These are phyloP conservation scores for Hermodice carunculata DNA, from an alignment of 2,888 invertebrate species.

Conservation along the genomic window DNA sequence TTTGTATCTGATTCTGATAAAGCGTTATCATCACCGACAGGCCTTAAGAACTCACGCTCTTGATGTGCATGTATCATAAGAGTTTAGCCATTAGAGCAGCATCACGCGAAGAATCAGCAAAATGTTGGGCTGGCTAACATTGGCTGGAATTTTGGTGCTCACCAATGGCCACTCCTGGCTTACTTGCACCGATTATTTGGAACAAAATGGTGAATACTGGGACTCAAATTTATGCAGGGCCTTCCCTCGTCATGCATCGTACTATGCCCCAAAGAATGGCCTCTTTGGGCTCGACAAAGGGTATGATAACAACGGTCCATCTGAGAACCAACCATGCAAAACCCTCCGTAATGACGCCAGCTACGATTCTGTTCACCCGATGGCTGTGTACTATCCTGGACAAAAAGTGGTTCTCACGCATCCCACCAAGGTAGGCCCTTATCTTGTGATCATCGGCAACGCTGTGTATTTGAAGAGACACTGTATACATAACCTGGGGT, in stretches of 20 bases:
- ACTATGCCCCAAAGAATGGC: too few relatives aligned
- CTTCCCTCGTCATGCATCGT: constrained; percentile 11
- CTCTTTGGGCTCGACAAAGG: constrained; percentile 30
- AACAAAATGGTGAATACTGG: constrained; percentile 9
- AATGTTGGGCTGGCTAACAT: neutral
- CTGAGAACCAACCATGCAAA: constrained; percentile 17
- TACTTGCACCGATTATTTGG: constrained; percentile 20
- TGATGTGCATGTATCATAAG: too few relatives aligned
- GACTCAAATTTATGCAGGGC: constrained; percentile 1
- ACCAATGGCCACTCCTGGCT: constrained; percentile 12
- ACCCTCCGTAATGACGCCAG: constrained; percentile 16
- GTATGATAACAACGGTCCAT: constrained; percentile 16
- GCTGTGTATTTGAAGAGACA: too few relatives aligned
- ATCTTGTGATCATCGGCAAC: too few relatives aligned
- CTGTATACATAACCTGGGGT: too few relatives aligned
- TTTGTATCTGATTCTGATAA: too few relatives aligned
- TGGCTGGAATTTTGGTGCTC: neutral
- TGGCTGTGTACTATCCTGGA: constrained; percentile 28
- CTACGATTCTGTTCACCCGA: constrained; percentile 20
- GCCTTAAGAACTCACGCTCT: too few relatives aligned
- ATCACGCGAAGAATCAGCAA: too few relatives aligned
- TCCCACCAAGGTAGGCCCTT: constrained; percentile 26
- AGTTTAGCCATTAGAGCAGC: too few relatives aligned
- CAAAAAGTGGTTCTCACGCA: constrained; percentile 33
- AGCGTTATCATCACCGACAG: too few relatives aligned